phyloP scores from a whole-genome alignment of 2,113 vertebrate genomes.

The Theristicus caerulescens region DNA sequence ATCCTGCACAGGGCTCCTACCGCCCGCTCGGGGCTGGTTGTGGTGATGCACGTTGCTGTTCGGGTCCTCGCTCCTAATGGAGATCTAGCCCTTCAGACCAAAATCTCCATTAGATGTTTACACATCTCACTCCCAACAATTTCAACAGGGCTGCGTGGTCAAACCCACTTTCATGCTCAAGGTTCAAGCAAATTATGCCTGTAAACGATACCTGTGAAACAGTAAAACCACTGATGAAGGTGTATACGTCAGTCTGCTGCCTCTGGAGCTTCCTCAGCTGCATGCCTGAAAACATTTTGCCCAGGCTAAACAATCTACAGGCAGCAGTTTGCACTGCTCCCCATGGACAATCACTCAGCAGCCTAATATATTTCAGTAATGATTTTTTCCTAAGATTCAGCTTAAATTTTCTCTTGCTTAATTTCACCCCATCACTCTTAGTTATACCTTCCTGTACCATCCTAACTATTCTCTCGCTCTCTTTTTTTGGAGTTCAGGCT shows the following conservation, averaged over 20 bases:
- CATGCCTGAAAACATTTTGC: background rate
- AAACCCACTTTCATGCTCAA: background rate
- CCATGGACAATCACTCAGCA: constrained; percentile 8
- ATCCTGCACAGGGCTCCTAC: background rate
- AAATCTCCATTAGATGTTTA: background rate
- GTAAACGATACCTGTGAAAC: background rate
- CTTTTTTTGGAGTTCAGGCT: background rate
- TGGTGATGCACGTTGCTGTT: background rate
- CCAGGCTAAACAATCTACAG: constrained; percentile 5
- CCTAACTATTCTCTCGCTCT: background rate
- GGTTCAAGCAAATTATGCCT: background rate
- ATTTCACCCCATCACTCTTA: constrained; percentile 64
- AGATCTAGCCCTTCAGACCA: background rate
- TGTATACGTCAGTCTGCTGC: background rate
- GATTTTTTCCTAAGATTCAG: constrained; percentile 65
- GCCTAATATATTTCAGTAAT: constrained; percentile 63
- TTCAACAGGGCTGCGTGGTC: background rate
- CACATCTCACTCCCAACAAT: background rate
- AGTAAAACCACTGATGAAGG: background rate
- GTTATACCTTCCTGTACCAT: constrained; percentile 24
- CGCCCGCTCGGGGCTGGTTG: rapidly evolving
- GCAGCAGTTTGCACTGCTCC: constrained; percentile 40
- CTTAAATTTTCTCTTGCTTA: constrained; percentile 66
- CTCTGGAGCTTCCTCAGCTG: background rate
- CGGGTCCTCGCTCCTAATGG: background rate